phyloP scores from a whole-genome alignment of 2,797 vertebrate species.

The Picus viridis region DNA sequence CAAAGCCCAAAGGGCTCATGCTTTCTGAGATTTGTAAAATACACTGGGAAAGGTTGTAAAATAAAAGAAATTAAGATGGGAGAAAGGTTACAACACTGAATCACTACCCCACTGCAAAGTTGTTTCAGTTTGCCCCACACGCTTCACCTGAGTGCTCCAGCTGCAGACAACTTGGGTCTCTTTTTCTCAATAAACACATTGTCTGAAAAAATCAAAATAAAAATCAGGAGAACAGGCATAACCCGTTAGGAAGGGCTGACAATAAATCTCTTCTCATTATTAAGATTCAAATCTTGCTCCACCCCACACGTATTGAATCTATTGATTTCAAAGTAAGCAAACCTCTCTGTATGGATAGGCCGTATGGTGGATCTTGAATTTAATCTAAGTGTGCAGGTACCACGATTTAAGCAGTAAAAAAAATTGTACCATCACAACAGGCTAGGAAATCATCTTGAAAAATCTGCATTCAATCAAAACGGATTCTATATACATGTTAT shows the following conservation, averaged over 20 bases:
- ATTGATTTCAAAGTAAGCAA: conserved; percentile 40
- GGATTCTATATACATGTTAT: background rate
- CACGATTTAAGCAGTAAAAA: background rate
- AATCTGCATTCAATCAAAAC: background rate
- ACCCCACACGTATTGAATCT: conserved; percentile 1
- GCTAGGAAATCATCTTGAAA: background rate
- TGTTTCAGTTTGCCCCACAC: background rate
- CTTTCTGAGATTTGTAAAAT: background rate
- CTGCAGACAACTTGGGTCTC: background rate
- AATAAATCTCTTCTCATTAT: conserved; percentile 29
- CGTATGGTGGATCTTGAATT: background rate
- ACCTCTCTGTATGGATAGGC: background rate
- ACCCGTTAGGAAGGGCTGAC: background rate
- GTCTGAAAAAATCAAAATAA: background rate
- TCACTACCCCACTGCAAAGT: background rate
- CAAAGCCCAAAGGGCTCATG: background rate
- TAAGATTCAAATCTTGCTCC: conserved; percentile 41
- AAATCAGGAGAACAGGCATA: background rate
- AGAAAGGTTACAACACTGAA: background rate
- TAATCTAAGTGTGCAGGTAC: background rate
- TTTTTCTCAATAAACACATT: background rate
- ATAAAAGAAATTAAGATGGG: background rate
- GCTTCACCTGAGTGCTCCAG: background rate
- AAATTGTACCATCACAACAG: background rate
- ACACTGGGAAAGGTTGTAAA: background rate